These are phyloP conservation scores for Ophion costatus DNA, from an alignment of 2,888 invertebrate species.

Conservation along the genomic window DNA sequence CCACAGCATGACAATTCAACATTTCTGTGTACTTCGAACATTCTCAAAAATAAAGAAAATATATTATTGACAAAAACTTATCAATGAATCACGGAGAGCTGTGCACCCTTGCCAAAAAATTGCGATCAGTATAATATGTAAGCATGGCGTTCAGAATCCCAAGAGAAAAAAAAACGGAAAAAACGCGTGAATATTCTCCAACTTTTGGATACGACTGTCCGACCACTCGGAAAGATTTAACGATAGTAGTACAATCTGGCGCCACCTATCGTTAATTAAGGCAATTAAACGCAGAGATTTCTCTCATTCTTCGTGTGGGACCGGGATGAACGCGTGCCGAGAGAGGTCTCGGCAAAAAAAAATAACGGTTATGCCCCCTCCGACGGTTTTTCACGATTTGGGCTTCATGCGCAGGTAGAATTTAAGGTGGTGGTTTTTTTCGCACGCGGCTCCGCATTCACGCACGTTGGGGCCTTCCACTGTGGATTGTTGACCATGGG, in stretches of 20 bases:
- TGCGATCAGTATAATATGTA: neutral
- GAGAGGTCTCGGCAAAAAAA: neutral
- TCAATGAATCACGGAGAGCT: neutral
- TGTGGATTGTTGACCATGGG: slow-evolving; percentile 52
- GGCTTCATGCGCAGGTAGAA: neutral
- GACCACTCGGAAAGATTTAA: slow-evolving; percentile 5
- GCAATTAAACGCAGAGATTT: slow-evolving; percentile 24
- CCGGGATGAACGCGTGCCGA: slow-evolving; percentile 18
- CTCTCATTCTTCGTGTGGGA: slow-evolving; percentile 4
- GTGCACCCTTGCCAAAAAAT: neutral
- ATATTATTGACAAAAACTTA: neutral
- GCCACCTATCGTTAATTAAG: slow-evolving; percentile 72
- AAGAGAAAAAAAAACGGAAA: neutral
- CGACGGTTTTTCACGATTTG: neutral
- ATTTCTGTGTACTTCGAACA: neutral
- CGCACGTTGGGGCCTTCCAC: slow-evolving; percentile 8
- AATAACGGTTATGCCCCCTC: neutral
- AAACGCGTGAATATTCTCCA: neutral
- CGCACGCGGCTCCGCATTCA: slow-evolving; percentile 3
- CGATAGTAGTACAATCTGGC: slow-evolving; percentile 61
- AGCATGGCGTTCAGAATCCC: neutral
- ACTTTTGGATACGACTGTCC: neutral
- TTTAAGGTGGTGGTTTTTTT: neutral
- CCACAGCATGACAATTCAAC: neutral
- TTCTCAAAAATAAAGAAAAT: neutral